Percentiles rank a stretch among this genome's conserved stretches.
These are phyloP conservation scores for Sesamia nonagrioides DNA, from an alignment of 1,140 invertebrate genomes.

Conservation along the genomic window DNA sequence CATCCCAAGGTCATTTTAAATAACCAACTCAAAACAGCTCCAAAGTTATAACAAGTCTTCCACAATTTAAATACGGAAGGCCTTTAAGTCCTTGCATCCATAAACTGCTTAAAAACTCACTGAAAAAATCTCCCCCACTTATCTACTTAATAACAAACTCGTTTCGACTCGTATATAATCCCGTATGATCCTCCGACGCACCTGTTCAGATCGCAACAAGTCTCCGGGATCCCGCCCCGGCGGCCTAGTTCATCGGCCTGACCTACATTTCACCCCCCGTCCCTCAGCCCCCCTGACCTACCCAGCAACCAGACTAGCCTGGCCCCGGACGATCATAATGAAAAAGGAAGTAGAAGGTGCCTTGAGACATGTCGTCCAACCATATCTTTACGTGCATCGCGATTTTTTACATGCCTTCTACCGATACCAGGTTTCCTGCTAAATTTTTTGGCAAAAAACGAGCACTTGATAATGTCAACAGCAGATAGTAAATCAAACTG, in stretches of 20 bases:
- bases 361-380: slow-evolving; percentile 32
- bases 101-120: slow-evolving; percentile 31
- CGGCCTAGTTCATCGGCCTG: slow-evolving; percentile 61
- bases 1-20: slow-evolving; percentile 6
- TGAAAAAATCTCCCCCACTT: slow-evolving; percentile 24
- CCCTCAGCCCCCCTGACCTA: slow-evolving; percentile 12
- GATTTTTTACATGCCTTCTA: slow-evolving; percentile 18
- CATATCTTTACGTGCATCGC: slow-evolving; percentile 31
- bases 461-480: not conserved
- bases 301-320: slow-evolving; percentile 26
- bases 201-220: slow-evolving; percentile 49
- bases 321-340: slow-evolving; percentile 41
- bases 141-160: slow-evolving; percentile 46
- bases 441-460: slow-evolving; percentile 9
- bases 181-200: slow-evolving; percentile 46
- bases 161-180: slow-evolving; percentile 46
- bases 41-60: not conserved
- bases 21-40: not conserved
- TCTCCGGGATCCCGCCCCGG: slow-evolving; percentile 32
- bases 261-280: slow-evolving; percentile 47
- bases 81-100: slow-evolving; percentile 1
- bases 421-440: slow-evolving; percentile 8
- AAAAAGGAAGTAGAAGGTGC: slow-evolving; percentile 46
- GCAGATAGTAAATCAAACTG: not conserved
- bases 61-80: slow-evolving; percentile 4